Percentiles rank a stretch among this genome's conserved stretches.
Evolutionary conservation across 2,797 vertebrate species (phyloP).

Genomic region (Amblyopsis hoosieri): DNA sequence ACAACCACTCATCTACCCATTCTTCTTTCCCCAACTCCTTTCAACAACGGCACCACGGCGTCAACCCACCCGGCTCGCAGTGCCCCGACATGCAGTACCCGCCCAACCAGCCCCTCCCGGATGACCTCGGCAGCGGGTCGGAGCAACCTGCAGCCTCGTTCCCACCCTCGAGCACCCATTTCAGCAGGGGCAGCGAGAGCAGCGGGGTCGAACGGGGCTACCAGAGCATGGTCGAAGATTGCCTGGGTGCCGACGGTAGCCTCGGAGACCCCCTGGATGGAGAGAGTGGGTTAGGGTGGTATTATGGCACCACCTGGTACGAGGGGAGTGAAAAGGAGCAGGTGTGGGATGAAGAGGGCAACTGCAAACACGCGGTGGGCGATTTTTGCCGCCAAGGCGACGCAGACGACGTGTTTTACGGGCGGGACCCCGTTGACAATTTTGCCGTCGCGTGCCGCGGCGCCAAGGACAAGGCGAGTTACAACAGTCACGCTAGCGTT

Average conservation of each 20-base stretch:
- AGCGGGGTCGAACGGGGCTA: constrained; percentile 27
- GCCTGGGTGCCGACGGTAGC: constrained; percentile 39
- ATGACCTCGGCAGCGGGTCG: constrained; percentile 31
- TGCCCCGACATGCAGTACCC: constrained; percentile 39
- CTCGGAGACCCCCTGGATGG: constrained; percentile 34
- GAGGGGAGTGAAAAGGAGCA: constrained; percentile 35
- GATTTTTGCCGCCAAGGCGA: constrained; percentile 35
- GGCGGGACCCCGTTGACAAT: not conserved
- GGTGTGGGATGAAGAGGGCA: constrained; percentile 48
- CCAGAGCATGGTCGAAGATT: constrained; percentile 5
- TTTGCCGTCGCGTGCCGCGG: constrained; percentile 2
- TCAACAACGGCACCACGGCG: constrained; percentile 41
- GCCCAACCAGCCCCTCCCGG: constrained; percentile 38
- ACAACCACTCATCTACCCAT: constrained; percentile 62
- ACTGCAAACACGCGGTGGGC: constrained; percentile 25
- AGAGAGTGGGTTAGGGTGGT: constrained; percentile 7
- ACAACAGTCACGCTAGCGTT: constrained; percentile 23
- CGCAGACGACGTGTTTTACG: constrained; percentile 41
- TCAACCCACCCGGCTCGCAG: constrained; percentile 37
- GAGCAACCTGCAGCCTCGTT: constrained; percentile 36
- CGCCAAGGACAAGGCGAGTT: constrained; percentile 32
- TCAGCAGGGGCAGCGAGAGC: constrained; percentile 24
- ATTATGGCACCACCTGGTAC: constrained; percentile 47
- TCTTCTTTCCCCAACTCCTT: constrained; percentile 53
- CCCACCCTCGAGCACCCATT: constrained; percentile 12